Percentiles rank a stretch among this genome's conserved stretches.
Conservation (phyloP, 1,140 invertebrate species). For the Hypothenemus hampei region DNA sequence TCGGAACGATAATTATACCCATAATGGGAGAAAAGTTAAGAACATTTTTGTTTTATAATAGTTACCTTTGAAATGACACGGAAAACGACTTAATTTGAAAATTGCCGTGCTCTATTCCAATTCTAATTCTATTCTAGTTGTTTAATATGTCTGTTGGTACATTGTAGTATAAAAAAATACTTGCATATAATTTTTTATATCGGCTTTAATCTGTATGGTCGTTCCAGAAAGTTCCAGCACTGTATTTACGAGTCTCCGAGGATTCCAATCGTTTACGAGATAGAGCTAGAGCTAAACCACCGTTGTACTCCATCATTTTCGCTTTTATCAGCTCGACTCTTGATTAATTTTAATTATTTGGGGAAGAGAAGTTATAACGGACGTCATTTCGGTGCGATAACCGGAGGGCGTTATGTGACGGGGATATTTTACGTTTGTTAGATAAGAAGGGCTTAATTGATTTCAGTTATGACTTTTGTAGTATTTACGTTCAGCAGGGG, state of each 20-base stretch:
- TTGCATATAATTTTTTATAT: background rate
- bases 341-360: slow-evolving; percentile 33
- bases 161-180: too few relatives aligned
- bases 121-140: too few relatives aligned
- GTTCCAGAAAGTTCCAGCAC: slow-evolving; percentile 23
- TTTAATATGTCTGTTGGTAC: too few relatives aligned
- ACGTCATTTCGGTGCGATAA: slow-evolving; percentile 17
- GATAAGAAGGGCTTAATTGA: slow-evolving; percentile 18
- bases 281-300: slow-evolving; percentile 17
- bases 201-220: slow-evolving; percentile 10
- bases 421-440: slow-evolving; percentile 8
- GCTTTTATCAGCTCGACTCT: slow-evolving; percentile 27
- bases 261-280: slow-evolving; percentile 16
- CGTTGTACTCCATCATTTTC: slow-evolving; percentile 29
- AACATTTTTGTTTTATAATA: too few relatives aligned
- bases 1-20: slow-evolving; percentile 14
- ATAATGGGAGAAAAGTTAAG: too few relatives aligned
- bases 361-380: slow-evolving; percentile 19
- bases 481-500: too few relatives aligned
- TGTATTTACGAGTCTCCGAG: slow-evolving; percentile 31
- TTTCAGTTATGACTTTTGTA: slow-evolving; percentile 12
- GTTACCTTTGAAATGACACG: too few relatives aligned
- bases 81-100: too few relatives aligned
- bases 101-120: too few relatives aligned
- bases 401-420: background rate